These are phyloP conservation scores for Aeoliscus strigatus DNA, from an alignment of 2,797 vertebrate species.

Conservation along the genomic window DNA sequence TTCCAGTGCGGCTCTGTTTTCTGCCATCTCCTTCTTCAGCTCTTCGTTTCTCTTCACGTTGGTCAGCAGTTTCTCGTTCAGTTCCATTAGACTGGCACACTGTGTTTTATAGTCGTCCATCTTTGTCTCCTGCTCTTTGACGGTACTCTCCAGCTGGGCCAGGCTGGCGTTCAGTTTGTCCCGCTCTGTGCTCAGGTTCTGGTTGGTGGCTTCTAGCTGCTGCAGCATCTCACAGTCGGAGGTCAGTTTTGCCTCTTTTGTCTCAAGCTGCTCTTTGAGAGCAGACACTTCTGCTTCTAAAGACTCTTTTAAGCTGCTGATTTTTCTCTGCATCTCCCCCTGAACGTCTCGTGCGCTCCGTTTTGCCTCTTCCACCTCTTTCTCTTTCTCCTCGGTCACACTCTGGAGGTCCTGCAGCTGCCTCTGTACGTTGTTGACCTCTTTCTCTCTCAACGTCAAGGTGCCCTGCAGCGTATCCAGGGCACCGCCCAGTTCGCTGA, in stretches of 20 bases:
- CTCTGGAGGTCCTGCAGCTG: slow-evolving; percentile 75
- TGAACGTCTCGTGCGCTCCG: slow-evolving; percentile 45
- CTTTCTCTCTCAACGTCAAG: slow-evolving; percentile 71
- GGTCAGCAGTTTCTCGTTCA: slow-evolving; percentile 63
- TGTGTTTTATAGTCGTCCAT: slow-evolving; percentile 60
- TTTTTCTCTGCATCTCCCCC: slow-evolving; percentile 50
- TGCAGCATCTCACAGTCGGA: slow-evolving; percentile 70
- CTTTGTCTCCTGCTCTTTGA: slow-evolving; percentile 60
- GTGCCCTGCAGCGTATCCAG: slow-evolving; percentile 70
- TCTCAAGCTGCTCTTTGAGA: slow-evolving; percentile 67
- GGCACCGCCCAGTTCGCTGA: slow-evolving; percentile 62
- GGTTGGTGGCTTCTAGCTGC: slow-evolving; percentile 73
- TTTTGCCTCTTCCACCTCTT: slow-evolving; percentile 60
- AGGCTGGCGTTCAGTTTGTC: slow-evolving; percentile 68
- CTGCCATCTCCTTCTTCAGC: slow-evolving; percentile 64
- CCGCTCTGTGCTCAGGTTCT: slow-evolving; percentile 68
- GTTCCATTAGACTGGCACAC: slow-evolving; percentile 61
- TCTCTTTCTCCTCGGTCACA: slow-evolving; percentile 72
- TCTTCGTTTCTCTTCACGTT: slow-evolving; percentile 66
- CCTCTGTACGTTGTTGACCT: slow-evolving; percentile 72
- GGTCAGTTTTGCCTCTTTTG: slow-evolving; percentile 70
- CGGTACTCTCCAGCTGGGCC: slow-evolving; percentile 62
- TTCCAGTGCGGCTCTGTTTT: slow-evolving; percentile 67
- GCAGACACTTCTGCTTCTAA: slow-evolving; percentile 67
- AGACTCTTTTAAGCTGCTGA: slow-evolving; percentile 41